Base-by-base conservation (phyloP, 2,113 vertebrate genomes). In the Oenanthe oenanthe region DNA sequence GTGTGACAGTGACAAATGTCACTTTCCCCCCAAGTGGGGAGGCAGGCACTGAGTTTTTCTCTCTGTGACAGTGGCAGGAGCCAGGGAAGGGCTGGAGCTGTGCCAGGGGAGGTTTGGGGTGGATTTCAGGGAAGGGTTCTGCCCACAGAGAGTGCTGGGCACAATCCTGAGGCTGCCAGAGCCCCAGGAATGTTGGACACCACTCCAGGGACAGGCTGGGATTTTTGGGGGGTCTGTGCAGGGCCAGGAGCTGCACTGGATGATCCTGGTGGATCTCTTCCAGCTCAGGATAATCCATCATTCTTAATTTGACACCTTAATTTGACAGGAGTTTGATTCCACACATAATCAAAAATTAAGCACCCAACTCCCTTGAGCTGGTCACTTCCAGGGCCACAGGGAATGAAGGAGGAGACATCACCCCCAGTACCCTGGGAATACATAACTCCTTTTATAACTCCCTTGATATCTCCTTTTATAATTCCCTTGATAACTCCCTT, bases 81-180 rank as follows among this genome's bases (percentile, higher is more conserved):
- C 7, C 32, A 57, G 66, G 57, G 58, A 50, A 72, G 2, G 25
- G 42, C 31, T 20, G 50, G 3, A 57, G 31, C 9, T 43, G 31
- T 26, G 32, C 4, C 50, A 57, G 67, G 53, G 11, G 13, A 57
- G 43, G 17, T 0, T 43, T 0, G 28, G 50, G 50, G 0, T 56
- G 58, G 43, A 8, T 2, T 2, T 50, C 3, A 50, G 36, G 58
- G 4, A 18, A 19, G 32, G 2, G 1, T 57, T 12, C 43, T 28
- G 72, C 14, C 6, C 25, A 9, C 50, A 26, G 58, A 57, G 42
- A 42, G 17, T 70, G 38, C 5, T 53, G 71, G 47, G 8, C 34
- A 50, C 14, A 0, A 1, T 0, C 42, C 25, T 1, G 0, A 42
- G 17, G 34, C 57, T 71, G 48, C 24, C 74, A 50, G 75, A 79